Conservation (phyloP, 2,113 vertebrate genomes). For the Hepsetus odoe region DNA sequence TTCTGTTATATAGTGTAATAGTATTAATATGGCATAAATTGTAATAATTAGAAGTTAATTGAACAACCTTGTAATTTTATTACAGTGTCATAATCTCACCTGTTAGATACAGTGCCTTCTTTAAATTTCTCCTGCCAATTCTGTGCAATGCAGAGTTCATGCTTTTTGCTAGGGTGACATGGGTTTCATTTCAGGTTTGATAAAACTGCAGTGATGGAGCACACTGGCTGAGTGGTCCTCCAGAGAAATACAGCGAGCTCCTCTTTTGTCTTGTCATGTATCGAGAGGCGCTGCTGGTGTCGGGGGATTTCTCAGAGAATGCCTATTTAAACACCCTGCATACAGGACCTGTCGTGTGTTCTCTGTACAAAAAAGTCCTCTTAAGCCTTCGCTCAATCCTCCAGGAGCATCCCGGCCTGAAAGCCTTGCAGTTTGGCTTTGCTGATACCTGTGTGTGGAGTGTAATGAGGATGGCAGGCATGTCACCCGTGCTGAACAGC, state of each 20-base stretch:
- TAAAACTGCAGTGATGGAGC: not conserved
- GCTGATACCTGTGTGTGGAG: not conserved
- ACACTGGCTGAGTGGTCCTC: not conserved
- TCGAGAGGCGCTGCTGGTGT: constrained; percentile 10
- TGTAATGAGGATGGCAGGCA: not conserved
- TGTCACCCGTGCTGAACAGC: not conserved
- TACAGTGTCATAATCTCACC: not conserved
- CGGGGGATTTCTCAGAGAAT: not conserved
- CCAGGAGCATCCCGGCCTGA: not conserved
- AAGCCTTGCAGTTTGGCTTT: not conserved
- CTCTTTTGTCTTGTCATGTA: constrained; percentile 44
- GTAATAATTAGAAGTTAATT: too few species aligned
- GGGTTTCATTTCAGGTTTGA: not conserved
- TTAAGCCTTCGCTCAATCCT: not conserved
- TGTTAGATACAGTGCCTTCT: not conserved
- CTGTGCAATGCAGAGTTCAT: not conserved
- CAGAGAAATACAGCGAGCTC: constrained; percentile 19
- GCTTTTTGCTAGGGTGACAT: not conserved
- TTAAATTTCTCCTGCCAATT: not conserved
- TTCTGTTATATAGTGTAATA: too few species aligned
- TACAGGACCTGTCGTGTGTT: constrained; percentile 26
- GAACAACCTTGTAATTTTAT: too few species aligned
- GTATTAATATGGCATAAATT: too few species aligned
- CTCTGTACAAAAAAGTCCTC: constrained; percentile 14
- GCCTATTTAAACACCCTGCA: not conserved